Conservation (phyloP, 2,113 vertebrate species). For the Butorides virescens region DNA sequence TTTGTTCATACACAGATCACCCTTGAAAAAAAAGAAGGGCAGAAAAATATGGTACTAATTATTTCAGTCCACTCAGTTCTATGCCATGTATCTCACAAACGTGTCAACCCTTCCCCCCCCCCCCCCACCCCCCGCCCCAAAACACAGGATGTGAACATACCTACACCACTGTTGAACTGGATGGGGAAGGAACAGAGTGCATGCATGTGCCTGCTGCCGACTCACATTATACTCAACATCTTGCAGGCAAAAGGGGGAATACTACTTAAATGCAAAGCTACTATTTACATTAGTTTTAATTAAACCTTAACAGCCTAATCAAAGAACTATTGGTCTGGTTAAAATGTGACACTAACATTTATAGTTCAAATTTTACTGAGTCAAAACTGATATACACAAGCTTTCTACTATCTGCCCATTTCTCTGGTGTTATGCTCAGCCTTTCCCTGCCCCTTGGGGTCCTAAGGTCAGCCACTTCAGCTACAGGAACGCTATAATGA, state of each 20-base stretch:
- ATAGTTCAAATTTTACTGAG: neutral
- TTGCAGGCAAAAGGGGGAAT: neutral
- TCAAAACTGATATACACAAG: neutral
- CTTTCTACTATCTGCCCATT: neutral
- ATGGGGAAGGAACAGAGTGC: neutral
- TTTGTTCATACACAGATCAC: neutral
- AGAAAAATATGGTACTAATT: neutral
- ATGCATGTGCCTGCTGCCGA: neutral
- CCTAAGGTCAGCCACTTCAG: neutral
- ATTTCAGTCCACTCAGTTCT: neutral
- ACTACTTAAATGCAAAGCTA: neutral
- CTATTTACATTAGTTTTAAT: neutral
- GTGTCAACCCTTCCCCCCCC: neutral
- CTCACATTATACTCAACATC: neutral
- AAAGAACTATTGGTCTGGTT: neutral
- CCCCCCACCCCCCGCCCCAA: neutral
- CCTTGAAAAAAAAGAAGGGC: neutral
- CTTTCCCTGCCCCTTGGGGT: neutral
- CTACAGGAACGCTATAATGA: rapidly evolving
- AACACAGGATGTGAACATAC: neutral
- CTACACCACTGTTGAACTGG: neutral
- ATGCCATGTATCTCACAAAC: rapidly evolving
- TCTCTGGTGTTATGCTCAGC: neutral
- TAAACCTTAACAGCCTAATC: neutral
- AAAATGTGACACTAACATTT: neutral